Conservation (phyloP, 2,888 invertebrate species). For the Celastrina argiolus region DNA sequence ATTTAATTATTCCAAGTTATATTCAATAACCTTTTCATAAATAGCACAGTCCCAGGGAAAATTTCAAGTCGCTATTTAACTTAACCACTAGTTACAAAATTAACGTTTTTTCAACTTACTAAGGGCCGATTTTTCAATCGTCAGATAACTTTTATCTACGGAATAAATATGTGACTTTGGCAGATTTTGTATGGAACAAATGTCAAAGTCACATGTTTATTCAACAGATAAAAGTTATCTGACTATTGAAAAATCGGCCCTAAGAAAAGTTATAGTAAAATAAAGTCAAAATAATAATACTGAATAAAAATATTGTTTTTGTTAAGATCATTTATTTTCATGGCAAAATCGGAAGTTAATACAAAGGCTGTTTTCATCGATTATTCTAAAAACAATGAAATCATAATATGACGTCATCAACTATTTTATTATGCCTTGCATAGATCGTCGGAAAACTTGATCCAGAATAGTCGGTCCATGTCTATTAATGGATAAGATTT, state of each 20-base stretch:
- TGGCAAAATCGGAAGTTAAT: no score
- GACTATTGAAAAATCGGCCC: no score
- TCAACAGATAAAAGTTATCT: no score
- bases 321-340: no score
- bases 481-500: neutral
- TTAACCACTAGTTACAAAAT: conserved; percentile 3
- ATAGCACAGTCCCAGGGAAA: conserved; percentile 38
- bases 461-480: neutral
- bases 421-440: neutral
- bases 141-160: no score
- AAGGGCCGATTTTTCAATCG: neutral
- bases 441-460: neutral
- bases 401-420: neutral
- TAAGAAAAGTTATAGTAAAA: no score
- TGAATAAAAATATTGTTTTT: no score
- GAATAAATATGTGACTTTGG: no score
- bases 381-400: neutral
- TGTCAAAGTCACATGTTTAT: no score
- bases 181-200: no score
- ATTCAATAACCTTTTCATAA: conserved; percentile 39
- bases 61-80: conserved; percentile 19
- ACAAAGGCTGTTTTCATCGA: neutral
- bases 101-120: neutral
- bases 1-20: conserved; percentile 48
- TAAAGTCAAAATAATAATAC: no score